Evolutionary conservation across 2,797 vertebrate species (phyloP).

Genomic region (Pygocentrus nattereri): DNA sequence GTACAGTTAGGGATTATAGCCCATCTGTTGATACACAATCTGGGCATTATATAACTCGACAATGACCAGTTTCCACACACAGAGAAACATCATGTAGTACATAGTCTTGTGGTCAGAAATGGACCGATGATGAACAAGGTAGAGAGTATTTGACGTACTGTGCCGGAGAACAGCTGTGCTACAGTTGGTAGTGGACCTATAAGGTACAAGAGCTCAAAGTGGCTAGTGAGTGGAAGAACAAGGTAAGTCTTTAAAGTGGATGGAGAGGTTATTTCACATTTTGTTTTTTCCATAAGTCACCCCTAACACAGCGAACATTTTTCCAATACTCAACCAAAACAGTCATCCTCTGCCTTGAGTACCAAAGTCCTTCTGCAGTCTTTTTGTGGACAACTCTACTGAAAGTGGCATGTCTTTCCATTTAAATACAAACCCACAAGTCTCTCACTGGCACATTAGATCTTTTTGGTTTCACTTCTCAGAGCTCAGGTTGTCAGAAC

Average conservation of each 20-base stretch:
- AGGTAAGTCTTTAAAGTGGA: background rate
- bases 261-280: constrained; percentile 49
- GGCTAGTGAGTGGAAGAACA: background rate
- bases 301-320: constrained; percentile 6
- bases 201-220: background rate
- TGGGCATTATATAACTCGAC: background rate
- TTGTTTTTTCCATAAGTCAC: constrained; percentile 12
- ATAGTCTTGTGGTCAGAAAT: background rate
- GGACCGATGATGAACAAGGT: background rate
- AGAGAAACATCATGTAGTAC: background rate
- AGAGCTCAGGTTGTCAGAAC: constrained; percentile 25
- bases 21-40: background rate
- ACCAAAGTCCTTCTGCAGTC: constrained; percentile 41
- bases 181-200: constrained; percentile 7
- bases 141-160: background rate
- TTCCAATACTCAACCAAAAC: constrained; percentile 23
- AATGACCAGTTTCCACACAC: background rate
- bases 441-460: constrained; percentile 44
- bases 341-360: constrained; percentile 15
- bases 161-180: background rate
- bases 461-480: constrained; percentile 33
- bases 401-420: constrained; percentile 49
- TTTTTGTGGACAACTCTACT: constrained; percentile 32
- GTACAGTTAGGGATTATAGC: background rate
- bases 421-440: constrained; percentile 23